phyloP scores from a whole-genome alignment of 2,797 vertebrate species.

The Oceanodroma leucorhoa region DNA sequence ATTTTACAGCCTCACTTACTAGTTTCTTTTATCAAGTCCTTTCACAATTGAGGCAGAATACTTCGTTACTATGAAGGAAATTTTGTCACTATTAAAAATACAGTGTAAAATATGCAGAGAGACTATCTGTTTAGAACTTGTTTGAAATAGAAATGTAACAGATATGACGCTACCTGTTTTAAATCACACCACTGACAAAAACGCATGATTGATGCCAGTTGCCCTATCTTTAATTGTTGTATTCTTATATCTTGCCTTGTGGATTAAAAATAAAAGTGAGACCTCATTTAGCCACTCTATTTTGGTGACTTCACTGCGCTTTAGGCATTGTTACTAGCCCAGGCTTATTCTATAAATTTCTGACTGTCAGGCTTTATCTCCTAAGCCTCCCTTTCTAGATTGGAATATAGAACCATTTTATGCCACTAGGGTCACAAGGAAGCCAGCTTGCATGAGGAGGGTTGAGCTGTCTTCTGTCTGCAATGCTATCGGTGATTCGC shows the following conservation, averaged over 20 bases:
- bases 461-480: neutral
- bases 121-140: neutral
- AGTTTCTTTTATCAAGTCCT: neutral
- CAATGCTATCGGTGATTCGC: neutral
- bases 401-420: neutral
- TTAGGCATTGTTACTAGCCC: neutral
- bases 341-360: neutral
- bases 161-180: neutral
- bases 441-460: neutral
- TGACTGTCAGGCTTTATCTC: neutral
- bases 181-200: neutral
- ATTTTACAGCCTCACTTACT: neutral
- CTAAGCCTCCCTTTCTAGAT: neutral
- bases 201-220: neutral
- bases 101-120: constrained; percentile 37
- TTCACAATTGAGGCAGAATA: neutral
- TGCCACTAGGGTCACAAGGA: neutral
- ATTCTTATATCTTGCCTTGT: neutral
- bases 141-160: neutral
- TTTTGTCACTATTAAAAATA: constrained; percentile 14
- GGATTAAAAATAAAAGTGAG: neutral
- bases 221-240: neutral
- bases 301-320: neutral
- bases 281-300: neutral
- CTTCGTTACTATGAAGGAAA: neutral